These are phyloP conservation scores for Todiramphus saurophagus DNA, from an alignment of 2,113 vertebrate species.

Conservation along the genomic window DNA sequence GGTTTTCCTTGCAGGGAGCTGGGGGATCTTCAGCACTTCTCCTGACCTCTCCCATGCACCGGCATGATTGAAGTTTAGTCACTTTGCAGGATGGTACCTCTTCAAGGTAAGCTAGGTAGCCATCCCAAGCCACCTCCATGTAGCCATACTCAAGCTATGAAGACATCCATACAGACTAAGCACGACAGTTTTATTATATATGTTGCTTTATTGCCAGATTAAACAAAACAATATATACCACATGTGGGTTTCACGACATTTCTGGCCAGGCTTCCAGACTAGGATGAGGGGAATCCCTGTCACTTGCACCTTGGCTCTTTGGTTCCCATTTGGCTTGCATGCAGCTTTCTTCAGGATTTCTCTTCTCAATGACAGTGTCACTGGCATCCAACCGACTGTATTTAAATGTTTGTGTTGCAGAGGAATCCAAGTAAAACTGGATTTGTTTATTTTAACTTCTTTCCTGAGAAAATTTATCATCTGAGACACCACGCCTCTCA, in stretches of 20 bases:
- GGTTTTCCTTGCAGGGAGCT: not conserved
- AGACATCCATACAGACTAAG: not conserved
- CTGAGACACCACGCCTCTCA: rapidly evolving
- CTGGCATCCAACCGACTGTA: not conserved
- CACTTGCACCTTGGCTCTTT: not conserved
- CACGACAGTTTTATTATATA: rapidly evolving
- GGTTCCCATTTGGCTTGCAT: not conserved
- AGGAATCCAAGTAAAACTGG: not conserved
- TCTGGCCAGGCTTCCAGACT: not conserved
- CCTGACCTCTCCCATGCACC: rapidly evolving
- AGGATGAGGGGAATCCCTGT: not conserved
- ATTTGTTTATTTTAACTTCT: conserved; percentile 13
- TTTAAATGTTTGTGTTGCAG: not conserved
- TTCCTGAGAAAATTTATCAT: conserved; percentile 7
- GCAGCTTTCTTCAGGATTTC: not conserved
- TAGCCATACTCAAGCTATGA: not conserved
- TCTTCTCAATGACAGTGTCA: not conserved
- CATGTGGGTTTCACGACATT: not conserved
- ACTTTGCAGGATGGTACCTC: not conserved
- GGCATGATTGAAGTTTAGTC: not conserved
- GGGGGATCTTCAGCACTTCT: not conserved
- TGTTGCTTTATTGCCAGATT: not conserved
- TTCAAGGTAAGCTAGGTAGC: not conserved
- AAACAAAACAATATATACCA: not conserved
- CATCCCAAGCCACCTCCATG: rapidly evolving